phyloP scores from a whole-genome alignment of 2,113 vertebrate species.

The Oreotrochilus melanogaster region DNA sequence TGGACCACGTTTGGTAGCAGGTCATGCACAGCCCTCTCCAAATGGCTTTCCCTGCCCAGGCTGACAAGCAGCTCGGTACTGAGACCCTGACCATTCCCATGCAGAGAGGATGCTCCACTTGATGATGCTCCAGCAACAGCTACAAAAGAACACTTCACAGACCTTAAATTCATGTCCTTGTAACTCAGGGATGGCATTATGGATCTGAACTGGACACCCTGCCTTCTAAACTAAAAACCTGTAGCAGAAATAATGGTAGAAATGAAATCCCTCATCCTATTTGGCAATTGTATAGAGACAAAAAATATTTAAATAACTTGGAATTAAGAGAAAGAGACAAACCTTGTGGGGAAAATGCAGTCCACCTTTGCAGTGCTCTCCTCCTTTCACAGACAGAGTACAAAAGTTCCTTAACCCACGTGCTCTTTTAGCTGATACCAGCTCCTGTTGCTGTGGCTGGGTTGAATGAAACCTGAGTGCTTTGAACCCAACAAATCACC shows the following conservation, averaged over 20 bases:
- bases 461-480: background rate
- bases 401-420: background rate
- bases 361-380: background rate
- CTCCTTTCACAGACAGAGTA: background rate
- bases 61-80: background rate
- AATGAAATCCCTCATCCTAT: background rate
- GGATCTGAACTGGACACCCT: background rate
- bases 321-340: background rate
- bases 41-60: background rate
- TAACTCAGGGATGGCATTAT: background rate
- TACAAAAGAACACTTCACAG: background rate
- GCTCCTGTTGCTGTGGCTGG: background rate
- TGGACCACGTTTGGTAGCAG: background rate
- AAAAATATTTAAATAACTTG: background rate
- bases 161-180: background rate
- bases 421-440: background rate
- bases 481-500: background rate
- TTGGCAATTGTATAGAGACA: background rate
- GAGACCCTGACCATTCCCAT: background rate
- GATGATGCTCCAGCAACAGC: background rate
- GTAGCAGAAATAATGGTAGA: background rate
- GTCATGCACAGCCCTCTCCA: background rate
- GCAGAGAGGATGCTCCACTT: background rate
- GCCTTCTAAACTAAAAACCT: background rate
- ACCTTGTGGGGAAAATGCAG: rapidly evolving